Base-by-base conservation (phyloP, 92 coral and sea anemone species). In the Zoanthus gigantus region DNA sequence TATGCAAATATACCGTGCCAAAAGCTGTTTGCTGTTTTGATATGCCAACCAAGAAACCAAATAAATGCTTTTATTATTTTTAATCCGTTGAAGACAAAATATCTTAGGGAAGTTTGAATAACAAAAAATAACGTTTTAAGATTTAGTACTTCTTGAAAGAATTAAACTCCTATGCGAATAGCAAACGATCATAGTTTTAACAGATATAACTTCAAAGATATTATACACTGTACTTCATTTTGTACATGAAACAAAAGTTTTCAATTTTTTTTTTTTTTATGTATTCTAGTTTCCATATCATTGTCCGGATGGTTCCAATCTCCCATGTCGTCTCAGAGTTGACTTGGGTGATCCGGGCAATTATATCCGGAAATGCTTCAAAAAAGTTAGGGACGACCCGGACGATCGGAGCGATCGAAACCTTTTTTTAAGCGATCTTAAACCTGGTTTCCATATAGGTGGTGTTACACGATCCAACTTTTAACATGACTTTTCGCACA, bases 1-100 rank as follows among this genome's bases (percentile, higher is more conserved):
- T 63, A 63, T 63, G 69, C 69, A 63, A 63, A 63, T 63, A 63
- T 23, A 1, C 30, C 69, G 69, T 17, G 31, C 69, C 69, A 30
- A 63, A 63, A 63, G 69, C 30, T 63, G 31, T 37, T 63, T 63
- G 69, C 30, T 63, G 69, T 63, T 63, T 63, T 63, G 69, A 63
- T 63, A n/a, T 23, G 69, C 69, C 69, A 17, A 63, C 28, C 8
- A 17, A 28, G 69, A 63, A 63, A 63, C 30, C 69, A 63, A 63
- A 63, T 63, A 63, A 18, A 63, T 18, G 0, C 17, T 17, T n/a
- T 63, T 7, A 50, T 17, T 17, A 16, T 28, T 63, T 5, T 18
- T 63, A 17, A n/a, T 58, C 7, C 23, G 29, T 63, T 28, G 6
- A 58, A 58, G 23, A 14, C 66, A 63, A 7, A 8, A 63, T 2